phyloP scores from a whole-genome alignment of 2,888 invertebrate species.

The Aquatica leii region DNA sequence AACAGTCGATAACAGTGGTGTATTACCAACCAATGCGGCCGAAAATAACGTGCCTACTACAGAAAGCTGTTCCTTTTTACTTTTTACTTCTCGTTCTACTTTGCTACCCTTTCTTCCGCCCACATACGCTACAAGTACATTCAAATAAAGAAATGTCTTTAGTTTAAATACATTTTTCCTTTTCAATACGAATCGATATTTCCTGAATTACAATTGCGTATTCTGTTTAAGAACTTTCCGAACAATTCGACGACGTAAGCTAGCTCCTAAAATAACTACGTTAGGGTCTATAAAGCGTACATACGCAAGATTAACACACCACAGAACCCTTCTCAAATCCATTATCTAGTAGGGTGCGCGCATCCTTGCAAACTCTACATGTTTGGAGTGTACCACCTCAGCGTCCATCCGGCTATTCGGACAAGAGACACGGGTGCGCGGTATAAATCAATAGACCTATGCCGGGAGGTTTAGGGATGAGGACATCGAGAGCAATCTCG shows the following conservation, averaged over 20 bases:
- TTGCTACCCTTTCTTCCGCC: constrained; percentile 31
- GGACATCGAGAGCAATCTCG: constrained; percentile 53
- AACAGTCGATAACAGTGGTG: constrained; percentile 54
- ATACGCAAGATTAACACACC: constrained; percentile 35
- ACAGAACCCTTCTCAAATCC: constrained; percentile 37
- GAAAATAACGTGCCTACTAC: constrained; percentile 39
- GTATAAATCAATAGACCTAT: constrained; percentile 58
- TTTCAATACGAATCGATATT: constrained; percentile 8
- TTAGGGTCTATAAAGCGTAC: constrained; percentile 25
- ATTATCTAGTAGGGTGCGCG: constrained; percentile 35
- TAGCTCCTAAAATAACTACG: constrained; percentile 29
- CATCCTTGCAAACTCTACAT: constrained; percentile 35
- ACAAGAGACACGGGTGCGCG: constrained; percentile 47
- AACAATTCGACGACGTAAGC: constrained; percentile 28
- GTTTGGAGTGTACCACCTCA: constrained; percentile 40
- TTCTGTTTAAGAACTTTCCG: constrained; percentile 15
- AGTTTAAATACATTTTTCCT: constrained; percentile 17
- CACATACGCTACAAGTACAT: constrained; percentile 30
- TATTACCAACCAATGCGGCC: constrained; percentile 51
- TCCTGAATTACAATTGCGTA: constrained; percentile 10
- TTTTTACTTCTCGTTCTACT: constrained; percentile 30
- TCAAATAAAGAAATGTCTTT: constrained; percentile 28
- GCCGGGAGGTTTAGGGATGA: constrained; percentile 47
- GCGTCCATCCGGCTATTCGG: constrained; percentile 40
- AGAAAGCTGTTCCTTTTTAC: constrained; percentile 35